These are phyloP conservation scores for Montipora sp. DNA, from an alignment of 64 coral and sea anemone genomes.

Conservation along the genomic window DNA sequence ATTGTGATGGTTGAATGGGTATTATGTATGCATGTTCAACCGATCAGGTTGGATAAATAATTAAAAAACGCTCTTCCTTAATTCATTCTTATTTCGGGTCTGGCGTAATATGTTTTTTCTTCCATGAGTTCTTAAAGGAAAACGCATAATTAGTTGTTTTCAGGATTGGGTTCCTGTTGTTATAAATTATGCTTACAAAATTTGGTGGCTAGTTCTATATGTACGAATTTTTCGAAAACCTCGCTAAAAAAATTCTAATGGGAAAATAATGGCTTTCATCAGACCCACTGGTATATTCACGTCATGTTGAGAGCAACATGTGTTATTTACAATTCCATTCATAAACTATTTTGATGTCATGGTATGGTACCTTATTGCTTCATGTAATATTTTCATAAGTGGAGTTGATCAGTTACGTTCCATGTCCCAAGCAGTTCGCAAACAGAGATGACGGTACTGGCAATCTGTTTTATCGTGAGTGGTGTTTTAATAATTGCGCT, in stretches of 20 bases:
- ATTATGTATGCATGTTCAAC: not conserved
- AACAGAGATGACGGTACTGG: not conserved
- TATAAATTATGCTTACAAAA: too few relatives aligned
- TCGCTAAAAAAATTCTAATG: too few relatives aligned
- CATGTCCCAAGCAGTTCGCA: not conserved
- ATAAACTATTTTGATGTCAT: not conserved
- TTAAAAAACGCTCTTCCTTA: not conserved
- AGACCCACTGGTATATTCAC: too few relatives aligned
- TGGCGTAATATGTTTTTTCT: too few relatives aligned
- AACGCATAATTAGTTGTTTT: too few relatives aligned
- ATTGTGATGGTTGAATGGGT: not conserved
- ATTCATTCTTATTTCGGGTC: not conserved
- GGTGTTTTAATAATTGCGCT: not conserved
- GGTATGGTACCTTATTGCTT: not conserved
- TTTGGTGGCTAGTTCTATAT: too few relatives aligned
- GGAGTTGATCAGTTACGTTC: not conserved
- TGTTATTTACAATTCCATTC: not conserved
- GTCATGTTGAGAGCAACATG: not conserved
- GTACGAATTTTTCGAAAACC: too few relatives aligned
- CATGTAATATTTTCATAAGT: not conserved
- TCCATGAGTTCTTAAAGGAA: too few relatives aligned
- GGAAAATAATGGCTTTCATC: too few relatives aligned
- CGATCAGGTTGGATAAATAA: slow-evolving; percentile 7
- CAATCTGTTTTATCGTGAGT: not conserved
- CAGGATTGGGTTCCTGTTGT: too few relatives aligned